Percentiles rank a stretch among this genome's conserved stretches.
phyloP scores from a whole-genome alignment of 2,888 invertebrate species.

The Oxytorus armatus region DNA sequence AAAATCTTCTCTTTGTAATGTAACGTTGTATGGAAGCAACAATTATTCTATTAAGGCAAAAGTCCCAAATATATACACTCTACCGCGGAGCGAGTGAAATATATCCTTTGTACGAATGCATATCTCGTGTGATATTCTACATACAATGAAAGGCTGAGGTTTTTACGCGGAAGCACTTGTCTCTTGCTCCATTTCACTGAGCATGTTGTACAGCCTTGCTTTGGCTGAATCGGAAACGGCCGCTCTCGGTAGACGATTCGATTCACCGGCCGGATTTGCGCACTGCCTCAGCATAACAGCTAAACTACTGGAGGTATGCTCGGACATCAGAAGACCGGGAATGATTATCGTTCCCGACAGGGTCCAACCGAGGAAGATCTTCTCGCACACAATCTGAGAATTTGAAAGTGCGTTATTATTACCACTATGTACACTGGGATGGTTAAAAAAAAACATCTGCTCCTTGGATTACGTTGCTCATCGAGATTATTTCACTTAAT shows the following conservation, averaged over 20 bases:
- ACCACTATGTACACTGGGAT: neutral
- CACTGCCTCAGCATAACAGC: conserved; percentile 87
- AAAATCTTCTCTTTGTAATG: no score
- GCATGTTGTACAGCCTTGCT: conserved; percentile 85
- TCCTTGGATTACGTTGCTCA: neutral
- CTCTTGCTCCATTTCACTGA: conserved; percentile 85
- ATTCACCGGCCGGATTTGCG: conserved; percentile 86
- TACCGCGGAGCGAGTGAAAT: neutral
- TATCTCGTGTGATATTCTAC: conserved; percentile 3
- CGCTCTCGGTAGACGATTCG: conserved; percentile 84
- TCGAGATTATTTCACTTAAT: no score
- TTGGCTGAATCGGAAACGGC: conserved; percentile 85
- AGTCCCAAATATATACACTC: conserved; percentile 16
- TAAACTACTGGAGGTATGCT: conserved; percentile 86
- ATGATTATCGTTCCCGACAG: conserved; percentile 87
- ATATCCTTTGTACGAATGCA: conserved; percentile 36
- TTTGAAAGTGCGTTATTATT: neutral
- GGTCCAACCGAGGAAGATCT: conserved; percentile 88
- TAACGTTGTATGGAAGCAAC: neutral
- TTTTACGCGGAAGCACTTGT: conserved; percentile 67
- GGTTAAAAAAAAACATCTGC: neutral
- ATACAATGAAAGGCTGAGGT: neutral
- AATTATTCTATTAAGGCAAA: conserved; percentile 59
- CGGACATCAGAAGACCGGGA: conserved; percentile 87
- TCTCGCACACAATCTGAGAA: conserved; percentile 88